Evolutionary conservation across 2,888 invertebrate species (phyloP).

Genomic region (Gasteruption jaculator): DNA sequence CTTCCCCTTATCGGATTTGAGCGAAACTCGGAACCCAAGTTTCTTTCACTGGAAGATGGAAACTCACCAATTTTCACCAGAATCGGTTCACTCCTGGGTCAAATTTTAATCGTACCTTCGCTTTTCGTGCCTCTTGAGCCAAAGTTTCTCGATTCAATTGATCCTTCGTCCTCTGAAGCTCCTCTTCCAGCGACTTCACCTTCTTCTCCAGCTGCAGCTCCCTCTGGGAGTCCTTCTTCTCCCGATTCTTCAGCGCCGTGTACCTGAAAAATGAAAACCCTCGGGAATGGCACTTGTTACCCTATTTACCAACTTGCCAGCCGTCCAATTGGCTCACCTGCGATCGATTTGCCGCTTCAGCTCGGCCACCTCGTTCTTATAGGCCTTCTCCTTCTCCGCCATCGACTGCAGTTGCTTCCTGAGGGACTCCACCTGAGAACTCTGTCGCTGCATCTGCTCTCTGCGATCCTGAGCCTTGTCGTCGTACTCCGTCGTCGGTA

Average conservation of each 20-base stretch:
- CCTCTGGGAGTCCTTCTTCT: conserved; percentile 38
- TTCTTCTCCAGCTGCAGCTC: conserved; percentile 41
- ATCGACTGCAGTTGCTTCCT: conserved; percentile 38
- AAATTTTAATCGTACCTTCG: conserved; percentile 35
- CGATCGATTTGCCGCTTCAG: conserved; percentile 53
- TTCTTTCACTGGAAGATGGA: too few species aligned
- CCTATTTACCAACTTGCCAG: background rate
- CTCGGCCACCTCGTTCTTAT: conserved; percentile 56
- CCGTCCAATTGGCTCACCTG: conserved; percentile 29
- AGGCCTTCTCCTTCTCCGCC: conserved; percentile 47
- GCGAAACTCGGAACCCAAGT: too few species aligned
- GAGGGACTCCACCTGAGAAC: conserved; percentile 31
- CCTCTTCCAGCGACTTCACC: conserved; percentile 39
- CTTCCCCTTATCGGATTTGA: too few species aligned
- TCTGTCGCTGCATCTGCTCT: conserved; percentile 30
- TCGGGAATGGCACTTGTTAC: background rate
- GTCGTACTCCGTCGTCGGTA: conserved; percentile 26
- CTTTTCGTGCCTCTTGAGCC: conserved; percentile 42
- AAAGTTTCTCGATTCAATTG: conserved; percentile 41
- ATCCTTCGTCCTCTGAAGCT: conserved; percentile 35
- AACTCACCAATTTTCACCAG: too few species aligned
- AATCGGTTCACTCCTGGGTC: too few species aligned
- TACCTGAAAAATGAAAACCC: too few species aligned
- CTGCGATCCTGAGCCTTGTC: conserved; percentile 29
- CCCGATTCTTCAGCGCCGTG: conserved; percentile 41